Evolutionary conservation across 2,888 invertebrate genomes (phyloP).

Genomic region (Papilio elwesi): DNA sequence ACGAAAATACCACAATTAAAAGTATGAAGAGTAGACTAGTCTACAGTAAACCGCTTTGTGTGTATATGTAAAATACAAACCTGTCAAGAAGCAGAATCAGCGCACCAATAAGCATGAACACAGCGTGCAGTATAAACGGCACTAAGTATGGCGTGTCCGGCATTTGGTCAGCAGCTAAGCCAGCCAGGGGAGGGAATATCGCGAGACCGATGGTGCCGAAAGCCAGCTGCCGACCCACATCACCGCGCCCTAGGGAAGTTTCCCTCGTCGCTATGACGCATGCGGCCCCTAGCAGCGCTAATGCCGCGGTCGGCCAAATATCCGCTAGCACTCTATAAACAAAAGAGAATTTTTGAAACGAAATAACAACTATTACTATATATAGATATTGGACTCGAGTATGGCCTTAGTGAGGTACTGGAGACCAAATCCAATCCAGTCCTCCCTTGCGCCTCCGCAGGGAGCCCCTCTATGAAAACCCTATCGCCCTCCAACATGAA

Average conservation of each 20-base stretch:
- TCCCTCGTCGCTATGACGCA: constrained; percentile 93
- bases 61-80: constrained; percentile 62
- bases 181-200: constrained; percentile 86
- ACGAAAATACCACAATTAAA: no score
- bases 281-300: constrained; percentile 89
- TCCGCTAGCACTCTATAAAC: constrained; percentile 87
- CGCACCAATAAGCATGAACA: constrained; percentile 83
- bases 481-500: not conserved
- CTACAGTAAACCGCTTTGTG: no score
- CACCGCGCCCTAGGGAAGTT: constrained; percentile 90
- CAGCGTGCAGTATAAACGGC: constrained; percentile 85
- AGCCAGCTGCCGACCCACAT: constrained; percentile 90
- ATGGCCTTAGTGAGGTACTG: no score
- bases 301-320: constrained; percentile 89
- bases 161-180: constrained; percentile 68
- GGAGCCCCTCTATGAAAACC: not conserved
- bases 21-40: no score
- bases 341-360: not conserved
- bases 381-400: no score
- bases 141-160: constrained; percentile 78
- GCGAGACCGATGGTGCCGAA: constrained; percentile 90
- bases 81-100: constrained; percentile 83
- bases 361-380: not conserved
- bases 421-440: no score
- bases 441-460: no score